Evolutionary conservation across 2,797 vertebrate genomes (phyloP).

Genomic region (Halcyon leucocephala): DNA sequence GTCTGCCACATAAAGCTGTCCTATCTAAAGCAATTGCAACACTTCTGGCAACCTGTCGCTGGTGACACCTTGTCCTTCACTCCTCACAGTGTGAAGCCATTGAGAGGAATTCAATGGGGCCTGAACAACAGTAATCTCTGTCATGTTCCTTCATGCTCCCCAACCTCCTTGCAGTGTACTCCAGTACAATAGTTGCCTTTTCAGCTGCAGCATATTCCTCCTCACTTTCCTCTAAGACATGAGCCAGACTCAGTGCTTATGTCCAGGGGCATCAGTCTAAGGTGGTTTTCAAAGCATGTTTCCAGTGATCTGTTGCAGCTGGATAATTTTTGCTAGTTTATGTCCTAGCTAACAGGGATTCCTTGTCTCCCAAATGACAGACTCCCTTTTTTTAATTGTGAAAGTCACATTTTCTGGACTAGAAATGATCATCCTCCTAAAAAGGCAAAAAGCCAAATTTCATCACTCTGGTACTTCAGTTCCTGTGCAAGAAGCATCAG

Average conservation of each 20-base stretch:
- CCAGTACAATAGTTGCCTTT: neutral
- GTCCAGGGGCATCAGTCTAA: neutral
- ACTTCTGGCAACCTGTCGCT: fast-evolving
- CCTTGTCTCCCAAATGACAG: neutral
- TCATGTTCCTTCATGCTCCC: neutral
- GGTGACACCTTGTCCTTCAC: neutral
- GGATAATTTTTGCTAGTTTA: neutral
- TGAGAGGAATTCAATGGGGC: neutral
- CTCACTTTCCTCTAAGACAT: neutral
- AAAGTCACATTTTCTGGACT: neutral
- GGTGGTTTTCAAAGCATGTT: neutral
- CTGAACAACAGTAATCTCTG: neutral
- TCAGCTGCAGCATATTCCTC: neutral
- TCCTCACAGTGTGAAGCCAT: neutral
- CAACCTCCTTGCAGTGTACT: neutral
- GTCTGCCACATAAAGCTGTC: neutral
- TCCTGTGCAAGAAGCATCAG: neutral
- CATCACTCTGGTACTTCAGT: neutral
- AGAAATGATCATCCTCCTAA: neutral
- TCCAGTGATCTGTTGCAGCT: neutral
- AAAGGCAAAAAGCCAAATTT: neutral
- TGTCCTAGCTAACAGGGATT: neutral
- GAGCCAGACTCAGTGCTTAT: neutral
- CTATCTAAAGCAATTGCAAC: fast-evolving
- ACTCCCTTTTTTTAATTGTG: neutral